A percentile compares a stretch with the other conserved stretches of the same genome.
phyloP scores from a whole-genome alignment of 2,797 vertebrate species.

The Anomalospiza imberbis region DNA sequence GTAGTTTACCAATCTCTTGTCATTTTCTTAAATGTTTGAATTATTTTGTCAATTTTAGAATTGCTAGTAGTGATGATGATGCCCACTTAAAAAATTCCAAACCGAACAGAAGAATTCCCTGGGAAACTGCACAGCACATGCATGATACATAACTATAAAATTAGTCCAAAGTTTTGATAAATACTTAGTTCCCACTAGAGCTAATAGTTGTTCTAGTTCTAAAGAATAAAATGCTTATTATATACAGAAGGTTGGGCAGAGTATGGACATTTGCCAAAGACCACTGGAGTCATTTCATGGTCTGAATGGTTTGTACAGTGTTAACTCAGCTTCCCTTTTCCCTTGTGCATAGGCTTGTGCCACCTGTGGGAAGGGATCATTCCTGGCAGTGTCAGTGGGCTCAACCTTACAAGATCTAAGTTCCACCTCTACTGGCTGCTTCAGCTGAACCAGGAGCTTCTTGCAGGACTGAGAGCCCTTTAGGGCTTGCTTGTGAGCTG shows the following conservation, averaged over 20 bases:
- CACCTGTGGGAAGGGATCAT: background rate
- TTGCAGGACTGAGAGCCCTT: background rate
- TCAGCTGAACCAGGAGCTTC: background rate
- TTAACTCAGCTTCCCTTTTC: background rate
- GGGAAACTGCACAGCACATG: background rate
- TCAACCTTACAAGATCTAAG: background rate
- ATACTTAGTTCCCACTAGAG: background rate
- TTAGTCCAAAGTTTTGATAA: background rate
- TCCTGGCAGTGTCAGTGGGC: fast-evolving
- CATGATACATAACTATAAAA: background rate
- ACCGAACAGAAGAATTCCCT: background rate
- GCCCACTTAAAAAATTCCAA: background rate
- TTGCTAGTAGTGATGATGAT: background rate
- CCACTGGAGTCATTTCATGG: background rate
- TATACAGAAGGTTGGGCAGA: background rate
- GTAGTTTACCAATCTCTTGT: background rate
- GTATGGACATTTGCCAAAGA: background rate
- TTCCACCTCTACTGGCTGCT: background rate
- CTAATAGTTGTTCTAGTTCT: background rate
- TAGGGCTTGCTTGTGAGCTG: background rate
- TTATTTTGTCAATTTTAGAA: background rate
- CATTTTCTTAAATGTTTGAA: background rate
- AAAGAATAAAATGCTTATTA: background rate
- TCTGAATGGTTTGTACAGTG: background rate
- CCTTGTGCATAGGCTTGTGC: fast-evolving